phyloP scores from a whole-genome alignment of 2,888 invertebrate genomes.

The Syritta pipiens region DNA sequence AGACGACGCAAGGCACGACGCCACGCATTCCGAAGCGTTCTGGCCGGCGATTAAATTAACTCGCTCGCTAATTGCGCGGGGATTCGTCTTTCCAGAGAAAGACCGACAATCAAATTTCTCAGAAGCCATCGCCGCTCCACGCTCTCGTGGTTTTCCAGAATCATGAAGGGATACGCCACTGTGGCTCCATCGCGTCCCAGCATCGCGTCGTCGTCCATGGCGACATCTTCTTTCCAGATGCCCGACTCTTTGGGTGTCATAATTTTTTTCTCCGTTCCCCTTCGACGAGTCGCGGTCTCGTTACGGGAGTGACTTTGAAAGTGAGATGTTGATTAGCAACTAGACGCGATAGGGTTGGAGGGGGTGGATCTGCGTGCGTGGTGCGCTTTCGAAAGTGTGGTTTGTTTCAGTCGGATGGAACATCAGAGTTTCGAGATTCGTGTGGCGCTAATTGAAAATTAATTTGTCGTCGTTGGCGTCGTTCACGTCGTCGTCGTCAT shows the following conservation, averaged over 20 bases:
- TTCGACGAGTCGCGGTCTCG: constrained; percentile 33
- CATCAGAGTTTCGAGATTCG: no score
- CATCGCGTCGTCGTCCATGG: constrained; percentile 15
- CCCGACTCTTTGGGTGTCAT: constrained; percentile 24
- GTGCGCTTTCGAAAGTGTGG: constrained; percentile 47
- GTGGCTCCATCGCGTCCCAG: background rate
- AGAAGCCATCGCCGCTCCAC: no score
- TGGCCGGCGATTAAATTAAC: constrained; percentile 58
- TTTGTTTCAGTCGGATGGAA: no score
- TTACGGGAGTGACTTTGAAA: constrained; percentile 56
- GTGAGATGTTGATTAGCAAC: constrained; percentile 59
- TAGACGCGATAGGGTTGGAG: no score
- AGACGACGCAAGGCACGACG: no score
- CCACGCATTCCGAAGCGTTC: no score
- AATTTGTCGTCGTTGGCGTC: no score
- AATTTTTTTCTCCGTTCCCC: constrained; percentile 29
- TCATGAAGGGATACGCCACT: constrained; percentile 23
- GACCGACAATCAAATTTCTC: no score
- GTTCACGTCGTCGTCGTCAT: no score
- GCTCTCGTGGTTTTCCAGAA: no score
- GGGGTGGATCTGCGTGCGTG: constrained; percentile 28
- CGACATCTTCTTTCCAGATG: constrained; percentile 45
- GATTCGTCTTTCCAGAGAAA: constrained; percentile 50
- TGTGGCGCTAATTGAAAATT: no score
- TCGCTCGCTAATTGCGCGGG: constrained; percentile 55